A percentile compares a stretch with the other conserved stretches of the same genome.
These are phyloP conservation scores for Esox masquinongy DNA, from an alignment of 2,797 vertebrate genomes.

Conservation along the genomic window DNA sequence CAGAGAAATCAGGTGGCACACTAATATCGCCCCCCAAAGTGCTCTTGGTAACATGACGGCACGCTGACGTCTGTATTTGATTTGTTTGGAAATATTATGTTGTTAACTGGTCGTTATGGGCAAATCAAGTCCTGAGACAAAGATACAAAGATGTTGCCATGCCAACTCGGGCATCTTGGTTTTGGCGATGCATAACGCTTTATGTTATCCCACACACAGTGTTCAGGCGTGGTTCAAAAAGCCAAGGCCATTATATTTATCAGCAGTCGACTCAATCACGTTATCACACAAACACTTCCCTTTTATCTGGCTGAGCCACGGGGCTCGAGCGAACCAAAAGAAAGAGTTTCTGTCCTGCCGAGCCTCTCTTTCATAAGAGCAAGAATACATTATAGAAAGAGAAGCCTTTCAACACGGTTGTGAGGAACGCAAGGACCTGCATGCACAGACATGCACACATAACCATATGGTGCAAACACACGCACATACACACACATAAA, in stretches of 20 bases:
- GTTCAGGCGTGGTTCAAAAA: slow-evolving; percentile 16
- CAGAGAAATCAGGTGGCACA: slow-evolving; percentile 10
- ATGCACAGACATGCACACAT: not conserved
- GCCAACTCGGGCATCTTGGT: not conserved
- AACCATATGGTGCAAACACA: not conserved
- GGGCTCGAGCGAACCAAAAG: slow-evolving; percentile 25
- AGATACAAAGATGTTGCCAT: not conserved
- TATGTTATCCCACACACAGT: not conserved
- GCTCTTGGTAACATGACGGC: not conserved
- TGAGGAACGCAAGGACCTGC: not conserved
- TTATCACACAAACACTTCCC: slow-evolving; percentile 26
- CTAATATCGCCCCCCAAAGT: not conserved
- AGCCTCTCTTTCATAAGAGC: slow-evolving; percentile 16
- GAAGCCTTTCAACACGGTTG: not conserved
- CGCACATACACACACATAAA: slow-evolving; percentile 5
- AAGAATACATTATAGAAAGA: slow-evolving; percentile 8
- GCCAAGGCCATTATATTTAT: slow-evolving; percentile 21
- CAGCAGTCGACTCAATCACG: slow-evolving; percentile 26
- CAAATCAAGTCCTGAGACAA: not conserved
- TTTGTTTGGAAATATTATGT: not conserved
- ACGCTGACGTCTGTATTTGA: not conserved
- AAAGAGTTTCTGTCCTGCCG: slow-evolving; percentile 20
- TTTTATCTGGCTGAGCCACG: slow-evolving; percentile 30
- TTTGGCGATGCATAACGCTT: not conserved
- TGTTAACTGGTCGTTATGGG: not conserved